A percentile compares a stretch with the other conserved stretches of the same genome.
phyloP scores from a whole-genome alignment of 2,113 vertebrate species.

The Drymodes brunneopygia region DNA sequence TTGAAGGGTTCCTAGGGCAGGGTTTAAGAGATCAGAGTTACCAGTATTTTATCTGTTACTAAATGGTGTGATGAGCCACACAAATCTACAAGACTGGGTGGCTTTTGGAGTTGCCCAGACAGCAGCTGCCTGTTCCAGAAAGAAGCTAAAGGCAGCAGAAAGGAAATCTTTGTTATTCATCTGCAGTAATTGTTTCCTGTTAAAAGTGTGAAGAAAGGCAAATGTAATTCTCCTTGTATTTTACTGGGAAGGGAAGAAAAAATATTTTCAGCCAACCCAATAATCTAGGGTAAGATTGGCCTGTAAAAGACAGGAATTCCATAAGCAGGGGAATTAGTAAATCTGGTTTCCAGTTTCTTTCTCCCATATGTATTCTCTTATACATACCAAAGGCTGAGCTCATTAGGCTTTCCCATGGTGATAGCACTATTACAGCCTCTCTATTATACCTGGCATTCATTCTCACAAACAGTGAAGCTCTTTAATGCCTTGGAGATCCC shows the following conservation, averaged over 20 bases:
- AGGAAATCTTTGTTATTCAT: background rate
- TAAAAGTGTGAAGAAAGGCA: background rate
- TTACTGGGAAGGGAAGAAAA: constrained; percentile 6
- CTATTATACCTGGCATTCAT: background rate
- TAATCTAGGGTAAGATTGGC: background rate
- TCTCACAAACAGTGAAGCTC: background rate
- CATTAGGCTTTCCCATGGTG: background rate
- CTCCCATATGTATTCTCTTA: background rate
- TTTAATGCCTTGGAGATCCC: background rate
- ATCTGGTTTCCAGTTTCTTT: background rate
- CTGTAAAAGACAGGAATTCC: constrained; percentile 13
- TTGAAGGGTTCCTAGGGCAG: background rate
- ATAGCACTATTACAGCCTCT: background rate
- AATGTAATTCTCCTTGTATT: background rate
- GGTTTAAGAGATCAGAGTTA: background rate
- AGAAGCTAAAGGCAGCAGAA: background rate
- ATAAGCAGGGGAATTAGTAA: background rate
- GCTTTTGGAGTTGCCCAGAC: background rate
- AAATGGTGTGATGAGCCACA: background rate
- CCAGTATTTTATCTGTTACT: background rate
- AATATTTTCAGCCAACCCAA: background rate
- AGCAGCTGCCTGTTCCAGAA: background rate
- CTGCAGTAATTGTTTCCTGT: background rate
- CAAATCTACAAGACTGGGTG: background rate
- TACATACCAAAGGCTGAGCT: background rate